phyloP scores from a whole-genome alignment of 2,888 invertebrate species.

The Cantharis lateralis region DNA sequence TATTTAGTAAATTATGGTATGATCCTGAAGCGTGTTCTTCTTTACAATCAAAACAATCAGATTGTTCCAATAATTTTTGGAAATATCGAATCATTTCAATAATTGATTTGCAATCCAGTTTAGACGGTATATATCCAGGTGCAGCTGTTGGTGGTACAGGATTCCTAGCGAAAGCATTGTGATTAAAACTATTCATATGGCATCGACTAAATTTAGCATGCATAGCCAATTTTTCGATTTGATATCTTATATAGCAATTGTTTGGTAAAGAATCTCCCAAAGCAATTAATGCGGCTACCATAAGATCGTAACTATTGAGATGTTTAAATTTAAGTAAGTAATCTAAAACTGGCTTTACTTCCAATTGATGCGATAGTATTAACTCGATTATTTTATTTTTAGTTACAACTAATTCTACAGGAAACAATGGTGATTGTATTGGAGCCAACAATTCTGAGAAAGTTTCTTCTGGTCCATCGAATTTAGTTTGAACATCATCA shows the following conservation, averaged over 20 bases:
- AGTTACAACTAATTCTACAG: background rate
- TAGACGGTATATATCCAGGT: background rate
- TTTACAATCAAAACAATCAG: background rate
- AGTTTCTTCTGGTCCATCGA: background rate
- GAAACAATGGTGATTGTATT: constrained; percentile 8
- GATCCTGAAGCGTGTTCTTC: background rate
- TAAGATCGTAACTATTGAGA: constrained; percentile 7
- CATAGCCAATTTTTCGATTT: constrained; percentile 7
- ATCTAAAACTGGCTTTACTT: constrained; percentile 7
- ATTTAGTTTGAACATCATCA: background rate
- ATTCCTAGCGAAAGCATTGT: background rate
- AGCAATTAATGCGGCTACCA: constrained; percentile 15
- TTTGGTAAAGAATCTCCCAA: constrained; percentile 14
- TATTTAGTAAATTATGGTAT: background rate
- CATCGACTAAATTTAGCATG: constrained; percentile 4
- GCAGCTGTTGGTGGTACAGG: background rate
- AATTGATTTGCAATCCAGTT: constrained; percentile 6
- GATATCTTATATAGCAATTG: background rate
- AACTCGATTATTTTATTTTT: constrained; percentile 13
- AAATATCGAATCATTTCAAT: background rate
- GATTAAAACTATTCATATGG: background rate
- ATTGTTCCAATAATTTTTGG: constrained; percentile 3
- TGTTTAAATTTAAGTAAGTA: constrained; percentile 1
- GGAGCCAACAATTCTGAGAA: background rate
- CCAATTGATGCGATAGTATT: background rate